A percentile compares a stretch with the other conserved stretches of the same genome.
These are phyloP conservation scores for Zapus hudsonius DNA, from an alignment of 2,113 vertebrate species.

Conservation along the genomic window DNA sequence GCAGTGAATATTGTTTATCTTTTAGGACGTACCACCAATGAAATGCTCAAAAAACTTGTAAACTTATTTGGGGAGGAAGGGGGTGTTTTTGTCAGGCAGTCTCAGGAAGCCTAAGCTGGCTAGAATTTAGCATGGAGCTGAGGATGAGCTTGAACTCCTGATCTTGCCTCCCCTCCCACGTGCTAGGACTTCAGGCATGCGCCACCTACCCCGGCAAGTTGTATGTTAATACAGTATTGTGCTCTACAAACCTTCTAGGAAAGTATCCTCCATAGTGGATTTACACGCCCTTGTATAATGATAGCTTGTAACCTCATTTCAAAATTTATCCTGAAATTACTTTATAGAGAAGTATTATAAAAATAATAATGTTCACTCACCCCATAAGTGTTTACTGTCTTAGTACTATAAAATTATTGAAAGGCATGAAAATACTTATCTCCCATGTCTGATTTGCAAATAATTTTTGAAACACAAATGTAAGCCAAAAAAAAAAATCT, in stretches of 20 bases:
- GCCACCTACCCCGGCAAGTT: not conserved
- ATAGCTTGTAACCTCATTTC: not conserved
- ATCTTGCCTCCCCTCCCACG: not conserved
- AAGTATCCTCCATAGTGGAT: not conserved
- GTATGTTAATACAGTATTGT: not conserved
- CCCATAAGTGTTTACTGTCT: not conserved
- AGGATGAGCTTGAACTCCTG: not conserved
- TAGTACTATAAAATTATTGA: not conserved
- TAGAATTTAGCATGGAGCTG: not conserved
- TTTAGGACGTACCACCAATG: not conserved
- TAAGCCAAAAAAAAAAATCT: not conserved
- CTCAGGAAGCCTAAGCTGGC: not conserved
- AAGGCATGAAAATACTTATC: slow-evolving; percentile 40
- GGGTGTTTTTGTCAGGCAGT: not conserved
- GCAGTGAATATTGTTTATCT: not conserved
- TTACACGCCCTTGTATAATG: not conserved
- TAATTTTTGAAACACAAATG: slow-evolving; percentile 35
- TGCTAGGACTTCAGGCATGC: not conserved
- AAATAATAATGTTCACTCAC: slow-evolving; percentile 37
- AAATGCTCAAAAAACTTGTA: not conserved
- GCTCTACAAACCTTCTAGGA: not conserved
- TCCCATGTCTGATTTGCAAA: not conserved
- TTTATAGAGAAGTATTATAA: slow-evolving; percentile 45
- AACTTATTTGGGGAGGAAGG: not conserved
- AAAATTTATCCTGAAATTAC: slow-evolving; percentile 53